Percentiles rank a stretch among this genome's conserved stretches.
phyloP scores from a whole-genome alignment of 2,113 vertebrate species.

The Podocnemis expansa region DNA sequence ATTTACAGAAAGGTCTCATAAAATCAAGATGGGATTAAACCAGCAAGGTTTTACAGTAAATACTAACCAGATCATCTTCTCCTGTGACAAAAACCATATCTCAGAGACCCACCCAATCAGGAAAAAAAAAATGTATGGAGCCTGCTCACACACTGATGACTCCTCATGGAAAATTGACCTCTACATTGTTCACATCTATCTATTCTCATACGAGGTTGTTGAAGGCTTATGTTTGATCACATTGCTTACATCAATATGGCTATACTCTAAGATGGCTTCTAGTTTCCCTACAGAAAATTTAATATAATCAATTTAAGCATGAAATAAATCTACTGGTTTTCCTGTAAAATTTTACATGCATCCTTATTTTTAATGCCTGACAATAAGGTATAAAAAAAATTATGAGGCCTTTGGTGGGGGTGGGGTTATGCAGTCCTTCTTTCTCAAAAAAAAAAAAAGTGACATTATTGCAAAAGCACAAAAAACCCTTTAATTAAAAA shows the following conservation, averaged over 20 bases:
- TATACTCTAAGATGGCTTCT: neutral
- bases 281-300: neutral
- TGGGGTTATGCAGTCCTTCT: accelerated
- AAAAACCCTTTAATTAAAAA: neutral
- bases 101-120: accelerated
- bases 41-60: neutral
- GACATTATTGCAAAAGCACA: accelerated
- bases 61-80: neutral
- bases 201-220: neutral
- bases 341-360: neutral
- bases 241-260: neutral
- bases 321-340: neutral
- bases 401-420: neutral
- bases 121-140: accelerated
- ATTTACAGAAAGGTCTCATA: neutral
- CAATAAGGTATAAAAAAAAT: neutral
- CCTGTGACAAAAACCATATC: neutral
- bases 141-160: accelerated
- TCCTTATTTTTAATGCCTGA: neutral
- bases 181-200: neutral
- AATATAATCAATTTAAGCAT: neutral
- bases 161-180: neutral
- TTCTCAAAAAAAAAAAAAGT: accelerated
- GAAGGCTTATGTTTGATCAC: neutral
- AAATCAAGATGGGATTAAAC: accelerated